Evolutionary conservation across 1,140 invertebrate genomes (phyloP), one percentile per base, ranked within the genome.

Genomic region (Solenopsis fugax): DNA sequence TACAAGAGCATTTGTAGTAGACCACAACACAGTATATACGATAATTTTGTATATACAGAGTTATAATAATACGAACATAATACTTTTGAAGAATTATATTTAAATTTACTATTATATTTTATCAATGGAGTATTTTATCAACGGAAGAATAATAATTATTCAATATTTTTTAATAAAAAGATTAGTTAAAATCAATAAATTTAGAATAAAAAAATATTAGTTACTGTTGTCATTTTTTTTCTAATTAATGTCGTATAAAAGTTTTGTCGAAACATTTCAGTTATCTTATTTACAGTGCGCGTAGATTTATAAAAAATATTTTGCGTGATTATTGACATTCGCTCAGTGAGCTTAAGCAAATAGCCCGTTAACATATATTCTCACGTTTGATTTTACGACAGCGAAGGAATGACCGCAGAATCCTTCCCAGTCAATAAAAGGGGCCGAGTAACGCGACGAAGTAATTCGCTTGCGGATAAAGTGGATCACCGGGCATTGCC

Each of bases 401-500:
- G 72, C 18, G 82, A 60, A 77, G 60, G 41, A 41, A 69, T 90
- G 82, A 76, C 86, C 75, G 67, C 82, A 82, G 71, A 85, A 89
- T 87, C 85, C 80, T 85, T 89, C 64, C 65, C 41, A 54, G 67
- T 58, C 73, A 82, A 80, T 90, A 87, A 90, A 90, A 73, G 85
- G 87, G 69, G 45, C 71, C 76, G 73, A 52, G 76, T 89, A 89
- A 87, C 78, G 73, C 52, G 81, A 71, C 50, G 81, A 82, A 90
- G 89, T 86, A 88, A 90, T 81, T 90, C 86, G 80, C 69, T 85
- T 75, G 75, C 52, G 76, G 80, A 88, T 90, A 90, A 90, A 90
- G 81, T 60, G 88, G 86, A 90, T 90, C 89, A 82, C 85, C 86
- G 81, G 81, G 82, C 78, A 88, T 90, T 75, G 89, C 76, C 81